Evolutionary conservation across 1,140 invertebrate genomes (phyloP).

Genomic region (Penaeus vannamei): DNA sequence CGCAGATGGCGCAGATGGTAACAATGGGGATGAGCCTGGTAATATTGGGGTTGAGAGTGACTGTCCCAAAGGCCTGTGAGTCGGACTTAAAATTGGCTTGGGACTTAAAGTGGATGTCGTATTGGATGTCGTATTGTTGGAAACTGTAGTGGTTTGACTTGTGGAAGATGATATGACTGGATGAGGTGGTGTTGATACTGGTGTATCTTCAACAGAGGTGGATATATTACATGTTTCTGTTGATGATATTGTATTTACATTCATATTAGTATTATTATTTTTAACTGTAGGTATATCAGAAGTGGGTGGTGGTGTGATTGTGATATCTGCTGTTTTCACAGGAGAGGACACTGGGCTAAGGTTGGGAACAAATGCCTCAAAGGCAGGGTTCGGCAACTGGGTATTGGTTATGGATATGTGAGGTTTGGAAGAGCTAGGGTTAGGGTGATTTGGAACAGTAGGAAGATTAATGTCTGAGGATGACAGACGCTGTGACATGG

Average conservation of each 20-base stretch:
- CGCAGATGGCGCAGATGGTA: constrained; percentile 9
- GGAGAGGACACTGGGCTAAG: background rate
- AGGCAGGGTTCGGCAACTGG: background rate
- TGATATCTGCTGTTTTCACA: background rate
- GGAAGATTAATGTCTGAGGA: constrained; percentile 48
- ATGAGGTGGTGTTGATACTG: background rate
- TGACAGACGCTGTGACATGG: constrained; percentile 44
- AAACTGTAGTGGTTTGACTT: constrained; percentile 5
- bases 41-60: constrained; percentile 47
- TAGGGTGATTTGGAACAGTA: constrained; percentile 19
- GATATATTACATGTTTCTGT: background rate
- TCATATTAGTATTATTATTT: no score
- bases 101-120: constrained; percentile 8
- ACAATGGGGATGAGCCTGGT: background rate
- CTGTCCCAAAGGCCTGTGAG: constrained; percentile 50
- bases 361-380: background rate
- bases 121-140: constrained; percentile 18
- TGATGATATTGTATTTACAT: no score
- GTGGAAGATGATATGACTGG: background rate
- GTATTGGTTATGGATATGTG: background rate
- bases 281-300: no score
- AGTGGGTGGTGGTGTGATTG: background rate
- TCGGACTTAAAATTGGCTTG: background rate
- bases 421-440: background rate
- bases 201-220: background rate